Percentiles rank a stretch among this genome's conserved stretches.
Conservation (phyloP, 2,888 invertebrate species). For the Mayetiola destructor region DNA sequence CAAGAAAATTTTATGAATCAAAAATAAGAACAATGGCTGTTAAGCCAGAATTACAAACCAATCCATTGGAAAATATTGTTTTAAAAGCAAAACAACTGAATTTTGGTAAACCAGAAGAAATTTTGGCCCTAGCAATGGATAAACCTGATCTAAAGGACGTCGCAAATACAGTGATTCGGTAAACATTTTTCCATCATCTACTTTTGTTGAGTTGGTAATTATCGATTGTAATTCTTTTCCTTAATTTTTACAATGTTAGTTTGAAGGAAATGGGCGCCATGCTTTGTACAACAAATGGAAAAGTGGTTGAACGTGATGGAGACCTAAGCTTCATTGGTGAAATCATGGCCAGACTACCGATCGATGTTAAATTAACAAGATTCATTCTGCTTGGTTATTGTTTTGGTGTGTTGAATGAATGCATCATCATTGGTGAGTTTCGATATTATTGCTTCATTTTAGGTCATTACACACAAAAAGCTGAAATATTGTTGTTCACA, state of each 20-base stretch:
- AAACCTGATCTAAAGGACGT: slow-evolving; percentile 76
- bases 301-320: slow-evolving; percentile 52
- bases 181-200: too few relatives aligned
- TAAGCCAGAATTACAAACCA: slow-evolving; percentile 63
- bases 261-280: slow-evolving; percentile 58
- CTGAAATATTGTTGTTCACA: too few relatives aligned
- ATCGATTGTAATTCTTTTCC: too few relatives aligned
- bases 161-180: slow-evolving; percentile 57
- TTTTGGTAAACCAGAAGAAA: slow-evolving; percentile 61
- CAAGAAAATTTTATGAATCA: slow-evolving; percentile 48
- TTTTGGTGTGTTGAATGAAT: slow-evolving; percentile 70
- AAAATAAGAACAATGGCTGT: slow-evolving; percentile 41
- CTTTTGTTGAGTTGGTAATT: too few relatives aligned
- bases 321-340: slow-evolving; percentile 75
- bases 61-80: slow-evolving; percentile 67
- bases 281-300: slow-evolving; percentile 42
- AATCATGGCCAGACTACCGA: slow-evolving; percentile 66
- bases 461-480: too few relatives aligned
- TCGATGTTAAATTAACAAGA: slow-evolving; percentile 69
- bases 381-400: slow-evolving; percentile 75
- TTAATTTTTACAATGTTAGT: too few relatives aligned
- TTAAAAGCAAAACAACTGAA: slow-evolving; percentile 68
- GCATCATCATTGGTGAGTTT: slow-evolving; percentile 56
- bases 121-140: slow-evolving; percentile 71
- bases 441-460: too few relatives aligned